Conservation (phyloP, 1,140 invertebrate genomes). For the Hylaeus anthracinus region DNA sequence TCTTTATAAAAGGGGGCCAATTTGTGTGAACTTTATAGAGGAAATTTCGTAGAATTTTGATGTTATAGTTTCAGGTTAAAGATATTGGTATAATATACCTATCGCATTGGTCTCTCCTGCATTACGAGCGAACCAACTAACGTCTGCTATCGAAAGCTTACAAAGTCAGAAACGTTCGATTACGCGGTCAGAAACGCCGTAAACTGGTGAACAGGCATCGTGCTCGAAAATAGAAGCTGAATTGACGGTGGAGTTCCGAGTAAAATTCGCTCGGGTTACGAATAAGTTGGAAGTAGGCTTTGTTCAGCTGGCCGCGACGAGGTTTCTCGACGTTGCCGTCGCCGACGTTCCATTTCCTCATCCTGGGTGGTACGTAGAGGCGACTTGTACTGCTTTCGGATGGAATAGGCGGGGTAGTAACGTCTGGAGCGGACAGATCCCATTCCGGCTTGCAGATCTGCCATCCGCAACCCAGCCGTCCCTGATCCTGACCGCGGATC, state of each 20-base stretch:
- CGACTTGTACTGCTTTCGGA: constrained; percentile 67
- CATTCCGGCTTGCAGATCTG: constrained; percentile 80
- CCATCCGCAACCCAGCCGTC: constrained; percentile 71
- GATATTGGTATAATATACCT: too few species aligned
- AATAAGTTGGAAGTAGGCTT: constrained; percentile 28
- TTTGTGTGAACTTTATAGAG: too few species aligned
- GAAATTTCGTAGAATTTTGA: too few species aligned
- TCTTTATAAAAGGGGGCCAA: too few species aligned
- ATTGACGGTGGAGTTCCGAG: constrained; percentile 32
- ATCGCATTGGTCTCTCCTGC: too few species aligned
- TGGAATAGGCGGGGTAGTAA: constrained; percentile 68
- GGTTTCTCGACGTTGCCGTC: constrained; percentile 49
- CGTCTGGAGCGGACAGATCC: constrained; percentile 80
- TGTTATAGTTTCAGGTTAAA: too few species aligned
- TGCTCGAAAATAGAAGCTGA: constrained; percentile 23
- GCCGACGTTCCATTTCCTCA: constrained; percentile 58
- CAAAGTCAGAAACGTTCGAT: neutral
- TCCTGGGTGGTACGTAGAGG: constrained; percentile 58
- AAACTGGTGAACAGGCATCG: neutral
- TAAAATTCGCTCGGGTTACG: constrained; percentile 24
- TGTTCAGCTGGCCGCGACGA: constrained; percentile 50
- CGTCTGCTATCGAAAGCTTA: neutral
- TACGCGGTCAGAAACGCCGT: neutral
- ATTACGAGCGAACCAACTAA: too few species aligned
- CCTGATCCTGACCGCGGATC: constrained; percentile 66